A percentile compares a stretch with the other conserved stretches of the same genome.
Conservation (phyloP, 2,888 invertebrate genomes). For the Plebejus anna region DNA sequence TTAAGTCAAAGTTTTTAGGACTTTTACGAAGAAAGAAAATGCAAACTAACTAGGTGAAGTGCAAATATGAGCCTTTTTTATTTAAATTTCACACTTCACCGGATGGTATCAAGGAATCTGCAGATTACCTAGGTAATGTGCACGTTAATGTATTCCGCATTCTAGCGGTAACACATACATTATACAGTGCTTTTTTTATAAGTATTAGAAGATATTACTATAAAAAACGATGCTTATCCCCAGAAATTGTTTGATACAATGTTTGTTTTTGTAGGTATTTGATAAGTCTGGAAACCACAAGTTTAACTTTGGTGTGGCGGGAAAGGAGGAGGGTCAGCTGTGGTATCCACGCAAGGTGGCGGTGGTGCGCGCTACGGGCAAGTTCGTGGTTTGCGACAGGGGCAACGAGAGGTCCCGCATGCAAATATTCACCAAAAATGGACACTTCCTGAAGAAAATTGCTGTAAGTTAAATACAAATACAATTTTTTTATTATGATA, state of each 20-base stretch:
- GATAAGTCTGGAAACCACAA: not conserved
- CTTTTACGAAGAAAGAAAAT: too few relatives aligned
- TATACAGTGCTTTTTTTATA: too few relatives aligned
- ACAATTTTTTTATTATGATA: too few relatives aligned
- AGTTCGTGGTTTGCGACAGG: constrained; percentile 98
- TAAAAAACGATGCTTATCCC: not conserved
- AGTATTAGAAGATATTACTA: too few relatives aligned
- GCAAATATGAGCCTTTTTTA: too few relatives aligned
- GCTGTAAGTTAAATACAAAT: constrained; percentile 71
- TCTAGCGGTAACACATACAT: too few relatives aligned
- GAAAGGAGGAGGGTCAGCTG: constrained; percentile 96
- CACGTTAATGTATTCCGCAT: too few relatives aligned
- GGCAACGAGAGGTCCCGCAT: constrained; percentile 97
- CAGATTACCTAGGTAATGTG: too few relatives aligned
- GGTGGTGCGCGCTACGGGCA: constrained; percentile 91
- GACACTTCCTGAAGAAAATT: constrained; percentile 97
- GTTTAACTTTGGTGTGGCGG: constrained; percentile 93
- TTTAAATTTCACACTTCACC: too few relatives aligned
- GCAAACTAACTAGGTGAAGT: too few relatives aligned
- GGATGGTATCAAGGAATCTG: too few relatives aligned
- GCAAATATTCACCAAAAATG: constrained; percentile 98
- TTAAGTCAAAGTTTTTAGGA: too few relatives aligned
- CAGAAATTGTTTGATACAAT: not conserved
- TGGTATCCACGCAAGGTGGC: constrained; percentile 99
- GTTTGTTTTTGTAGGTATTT: not conserved